phyloP scores from a whole-genome alignment of 1,140 invertebrate genomes.

The Papilio xuthus region DNA sequence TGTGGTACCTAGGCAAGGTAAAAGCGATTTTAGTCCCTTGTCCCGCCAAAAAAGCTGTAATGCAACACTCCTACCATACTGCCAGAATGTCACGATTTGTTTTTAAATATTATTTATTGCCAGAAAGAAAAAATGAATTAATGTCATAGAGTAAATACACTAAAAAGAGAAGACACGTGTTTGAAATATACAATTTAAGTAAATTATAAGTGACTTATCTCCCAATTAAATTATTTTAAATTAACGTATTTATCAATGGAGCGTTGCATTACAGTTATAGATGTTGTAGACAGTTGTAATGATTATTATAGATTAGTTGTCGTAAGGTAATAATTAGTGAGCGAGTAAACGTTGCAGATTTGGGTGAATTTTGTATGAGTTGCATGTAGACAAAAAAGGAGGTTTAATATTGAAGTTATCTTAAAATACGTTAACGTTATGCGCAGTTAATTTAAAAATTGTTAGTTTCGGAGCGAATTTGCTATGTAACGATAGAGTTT shows the following conservation, averaged over 20 bases:
- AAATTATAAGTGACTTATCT: neutral
- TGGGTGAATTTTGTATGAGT: constrained; percentile 40
- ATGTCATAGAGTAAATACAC: neutral
- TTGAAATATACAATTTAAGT: neutral
- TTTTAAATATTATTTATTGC: neutral
- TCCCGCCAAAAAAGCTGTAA: constrained; percentile 59
- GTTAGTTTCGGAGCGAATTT: neutral
- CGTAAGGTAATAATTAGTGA: constrained; percentile 49
- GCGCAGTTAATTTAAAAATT: neutral
- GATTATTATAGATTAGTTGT: constrained; percentile 51
- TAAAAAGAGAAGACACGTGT: neutral
- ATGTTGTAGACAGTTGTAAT: constrained; percentile 62
- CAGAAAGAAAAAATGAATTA: neutral
- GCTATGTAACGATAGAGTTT: neutral
- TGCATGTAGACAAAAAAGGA: constrained; percentile 20
- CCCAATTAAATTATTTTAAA: neutral
- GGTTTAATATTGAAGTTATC: constrained; percentile 37
- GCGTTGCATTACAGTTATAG: constrained; percentile 62
- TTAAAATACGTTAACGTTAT: constrained; percentile 33
- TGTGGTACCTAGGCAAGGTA: constrained; percentile 68
- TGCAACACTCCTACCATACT: constrained; percentile 54
- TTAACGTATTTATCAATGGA: constrained; percentile 27
- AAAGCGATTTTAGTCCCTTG: constrained; percentile 59
- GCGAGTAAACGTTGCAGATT: constrained; percentile 41
- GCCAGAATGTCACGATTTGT: neutral